Base-by-base conservation (phyloP, 2,888 invertebrate genomes). In the Philonicus albiceps region DNA sequence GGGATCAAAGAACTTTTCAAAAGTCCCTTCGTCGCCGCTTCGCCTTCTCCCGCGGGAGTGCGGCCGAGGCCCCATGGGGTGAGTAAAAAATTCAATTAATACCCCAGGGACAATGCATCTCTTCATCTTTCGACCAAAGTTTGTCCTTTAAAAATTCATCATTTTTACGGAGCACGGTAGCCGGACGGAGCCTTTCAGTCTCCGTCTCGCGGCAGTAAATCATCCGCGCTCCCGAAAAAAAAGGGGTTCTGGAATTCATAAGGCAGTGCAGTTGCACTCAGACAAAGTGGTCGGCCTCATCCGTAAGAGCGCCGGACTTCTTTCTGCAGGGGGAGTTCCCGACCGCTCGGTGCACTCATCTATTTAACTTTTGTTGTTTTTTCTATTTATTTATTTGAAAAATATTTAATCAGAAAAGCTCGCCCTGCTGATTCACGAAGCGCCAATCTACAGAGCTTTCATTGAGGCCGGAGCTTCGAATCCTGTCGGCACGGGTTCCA, bases 1-100 rank as follows among this genome's bases (percentile, higher is more conserved):
- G 76, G 76, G 76, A 76, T 76, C 76, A 76, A 76, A 76, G 76
- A 76, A 76, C 76, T 76, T 76, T 22, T 40, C 37, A 3, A 27
- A 22, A 64, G 64, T 64, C 64, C 19, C 19, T 19, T 64, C 64
- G 64, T 64, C 64, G 64, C 64, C 64, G 22, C 22, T 64, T 27
- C 11, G 64, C 11, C 64, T 64, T 22, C 8, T 27, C 22, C 64
- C 7, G 27, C 7, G 22, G 64, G 30, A 37, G 22, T 40, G 22
- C 43, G 8, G 6, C 49, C 49, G 64, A 64, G 64, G 40, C 40
- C 8, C 64, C 11, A 6, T 27, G 64, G 64, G 22, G 11, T 64
- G 22, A 27, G 64, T 3, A 13, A 76, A 76, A 75, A 76, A 40
- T 76, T 76, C 76, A 76, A 76, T 76, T 76, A 76, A 76, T 40